Evolutionary conservation across 2,888 invertebrate species (phyloP).

Genomic region (Spisula subtruncata): DNA sequence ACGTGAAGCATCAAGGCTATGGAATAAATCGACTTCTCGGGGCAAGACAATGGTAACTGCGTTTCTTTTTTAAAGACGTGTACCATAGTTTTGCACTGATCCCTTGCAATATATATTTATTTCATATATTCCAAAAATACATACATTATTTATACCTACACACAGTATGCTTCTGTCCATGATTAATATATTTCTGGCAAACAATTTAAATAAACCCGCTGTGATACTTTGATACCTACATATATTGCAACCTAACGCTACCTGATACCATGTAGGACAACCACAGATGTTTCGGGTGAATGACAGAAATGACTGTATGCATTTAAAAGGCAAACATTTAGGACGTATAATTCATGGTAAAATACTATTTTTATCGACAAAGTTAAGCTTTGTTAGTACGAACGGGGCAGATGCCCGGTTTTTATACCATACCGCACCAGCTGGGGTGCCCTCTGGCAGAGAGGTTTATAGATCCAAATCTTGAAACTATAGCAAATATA

Average conservation of each 20-base stretch:
- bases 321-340: not conserved
- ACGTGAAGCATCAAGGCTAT: not conserved
- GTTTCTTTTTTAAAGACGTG: no score
- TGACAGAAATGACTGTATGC: not conserved
- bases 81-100: no score
- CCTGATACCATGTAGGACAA: not conserved
- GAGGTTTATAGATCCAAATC: conserved; percentile 28
- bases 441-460: conserved; percentile 27
- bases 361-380: not conserved
- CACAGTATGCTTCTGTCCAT: not conserved
- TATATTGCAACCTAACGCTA: not conserved
- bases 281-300: conserved; percentile 20
- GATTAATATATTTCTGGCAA: not conserved
- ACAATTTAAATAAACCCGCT: not conserved
- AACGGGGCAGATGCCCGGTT: not conserved
- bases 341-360: not conserved
- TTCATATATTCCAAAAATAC: not conserved
- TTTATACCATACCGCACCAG: conserved; percentile 29
- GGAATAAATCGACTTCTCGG: no score
- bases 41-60: no score
- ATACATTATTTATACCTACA: not conserved
- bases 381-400: not conserved
- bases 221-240: not conserved
- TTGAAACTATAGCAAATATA: conserved; percentile 19
- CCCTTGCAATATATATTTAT: not conserved